Evolutionary conservation across 2,797 vertebrate species (phyloP).

Genomic region (Iguana delicatissima): DNA sequence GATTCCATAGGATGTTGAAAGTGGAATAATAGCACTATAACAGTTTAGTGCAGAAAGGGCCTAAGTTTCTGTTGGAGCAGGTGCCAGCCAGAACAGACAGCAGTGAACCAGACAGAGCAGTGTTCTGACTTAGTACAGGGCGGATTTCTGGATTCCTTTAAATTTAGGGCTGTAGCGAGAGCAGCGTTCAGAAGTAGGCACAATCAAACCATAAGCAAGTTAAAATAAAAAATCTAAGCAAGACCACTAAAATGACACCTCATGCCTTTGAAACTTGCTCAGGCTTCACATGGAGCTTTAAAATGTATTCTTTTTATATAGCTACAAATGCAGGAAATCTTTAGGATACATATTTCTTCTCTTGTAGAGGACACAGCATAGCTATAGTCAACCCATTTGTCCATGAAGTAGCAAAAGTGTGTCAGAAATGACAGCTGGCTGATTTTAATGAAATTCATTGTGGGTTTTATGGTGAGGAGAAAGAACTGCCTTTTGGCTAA

Average conservation of each 20-base stretch:
- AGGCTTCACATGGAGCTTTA: constrained; percentile 57
- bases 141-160: background rate
- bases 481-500: constrained; percentile 14
- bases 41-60: too few relatives aligned
- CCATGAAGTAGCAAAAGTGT: constrained; percentile 1
- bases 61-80: background rate
- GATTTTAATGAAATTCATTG: constrained; percentile 58
- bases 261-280: constrained; percentile 54
- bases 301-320: constrained; percentile 69
- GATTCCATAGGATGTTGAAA: too few relatives aligned
- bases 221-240: background rate
- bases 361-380: constrained; percentile 21
- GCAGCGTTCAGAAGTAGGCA: background rate
- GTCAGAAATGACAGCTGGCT: constrained; percentile 34
- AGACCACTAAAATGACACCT: background rate
- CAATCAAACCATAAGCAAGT: background rate
- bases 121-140: background rate
- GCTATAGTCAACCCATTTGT: constrained; percentile 39
- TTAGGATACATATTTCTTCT: too few relatives aligned
- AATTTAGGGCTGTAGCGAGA: background rate
- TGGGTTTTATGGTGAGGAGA: constrained; percentile 52
- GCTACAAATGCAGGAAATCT: constrained; percentile 55
- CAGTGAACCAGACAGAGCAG: background rate
- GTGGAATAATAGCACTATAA: too few relatives aligned
- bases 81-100: background rate